phyloP scores from a whole-genome alignment of 2,888 invertebrate genomes.

The Drosophila suboccidentalis region DNA sequence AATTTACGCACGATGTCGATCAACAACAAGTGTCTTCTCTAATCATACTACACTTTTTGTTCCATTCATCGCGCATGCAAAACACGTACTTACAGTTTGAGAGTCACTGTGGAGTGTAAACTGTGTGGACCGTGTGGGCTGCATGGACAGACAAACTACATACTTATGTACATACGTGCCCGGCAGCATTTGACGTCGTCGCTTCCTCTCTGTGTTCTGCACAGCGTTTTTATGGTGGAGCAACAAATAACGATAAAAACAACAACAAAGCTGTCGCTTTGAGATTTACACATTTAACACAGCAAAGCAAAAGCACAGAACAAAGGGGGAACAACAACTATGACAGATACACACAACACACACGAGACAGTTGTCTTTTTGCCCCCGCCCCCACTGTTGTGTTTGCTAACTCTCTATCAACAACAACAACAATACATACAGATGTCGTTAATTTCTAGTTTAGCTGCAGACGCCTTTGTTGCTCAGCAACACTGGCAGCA shows the following conservation, averaged over 20 bases:
- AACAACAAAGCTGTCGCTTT: slow-evolving; percentile 44
- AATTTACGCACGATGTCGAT: slow-evolving; percentile 11
- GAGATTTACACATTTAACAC: slow-evolving; percentile 47
- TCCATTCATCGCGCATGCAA: slow-evolving; percentile 59
- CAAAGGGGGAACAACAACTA: slow-evolving; percentile 23
- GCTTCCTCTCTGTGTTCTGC: slow-evolving; percentile 48
- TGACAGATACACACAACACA: slow-evolving; percentile 48
- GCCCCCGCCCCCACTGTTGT: slow-evolving; percentile 34
- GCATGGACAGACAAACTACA: slow-evolving; percentile 3
- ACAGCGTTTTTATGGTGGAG: slow-evolving; percentile 24
- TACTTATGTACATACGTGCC: neutral
- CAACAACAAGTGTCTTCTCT: slow-evolving; percentile 38
- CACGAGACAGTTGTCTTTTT: slow-evolving; percentile 42
- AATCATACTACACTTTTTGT: slow-evolving; percentile 7
- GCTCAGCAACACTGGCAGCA: slow-evolving; percentile 44
- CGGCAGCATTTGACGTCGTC: slow-evolving; percentile 32
- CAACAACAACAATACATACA: slow-evolving; percentile 27
- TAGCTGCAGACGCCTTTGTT: slow-evolving; percentile 15
- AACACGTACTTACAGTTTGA: slow-evolving; percentile 61
- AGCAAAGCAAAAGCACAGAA: slow-evolving; percentile 38
- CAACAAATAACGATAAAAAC: slow-evolving; percentile 42
- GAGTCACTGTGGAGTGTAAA: slow-evolving; percentile 31
- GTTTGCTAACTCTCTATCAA: slow-evolving; percentile 58
- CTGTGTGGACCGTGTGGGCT: slow-evolving; percentile 19
- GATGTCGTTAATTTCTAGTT: slow-evolving; percentile 51